Evolutionary conservation across 2,797 vertebrate species (phyloP), one percentile per base, ranked within the genome.

Genomic region (Chaenodraco wilsoni): DNA sequence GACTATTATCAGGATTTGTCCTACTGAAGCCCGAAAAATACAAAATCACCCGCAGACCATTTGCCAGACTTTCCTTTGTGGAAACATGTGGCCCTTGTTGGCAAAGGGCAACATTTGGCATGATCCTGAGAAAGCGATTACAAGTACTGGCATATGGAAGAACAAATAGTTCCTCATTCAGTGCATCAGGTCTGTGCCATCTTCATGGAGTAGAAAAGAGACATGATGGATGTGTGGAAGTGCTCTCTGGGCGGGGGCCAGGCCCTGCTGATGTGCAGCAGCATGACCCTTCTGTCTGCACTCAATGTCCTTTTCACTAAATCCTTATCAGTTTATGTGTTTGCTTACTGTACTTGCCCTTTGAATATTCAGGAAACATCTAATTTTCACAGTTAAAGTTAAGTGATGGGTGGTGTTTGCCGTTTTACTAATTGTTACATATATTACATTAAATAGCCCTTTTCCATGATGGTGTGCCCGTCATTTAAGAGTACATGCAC

Each of bases 71-170:
- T 93, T 88, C 88, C 91, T 92, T 92, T 94, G 91, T 91, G 87
- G 82, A 92, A 95, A 95, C 93, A 94, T 94, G 91, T 94, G 93
- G 94, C 91, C 90, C 89, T 92, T 82, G 74, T 91, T 95, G 93
- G 94, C 94, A 91, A 88, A 85, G 84, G 87, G 82, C 94, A 93
- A 90, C 83, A 91, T 93, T 96, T 98, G 97, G 97, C 96, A 91
- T 93, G 92, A 92, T 94, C 89, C 89, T 91, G 93, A 92, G 93
- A 94, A 95, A 95, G 90, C 93, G 88, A 94, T 96, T 96, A 97
- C 96, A 97, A 96, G 96, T 93, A 89, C 91, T 90, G 95, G 94
- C 97, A 99, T 98, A 98, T 98, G 97, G 96, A 95, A 94, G 93
- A 94, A 97, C 95, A 96, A 95, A 95, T 93, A 92, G 93, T 94